Evolutionary conservation across 2,113 vertebrate species (phyloP), one percentile per base, ranked within the genome.

Genomic region (Osmerus mordax): DNA sequence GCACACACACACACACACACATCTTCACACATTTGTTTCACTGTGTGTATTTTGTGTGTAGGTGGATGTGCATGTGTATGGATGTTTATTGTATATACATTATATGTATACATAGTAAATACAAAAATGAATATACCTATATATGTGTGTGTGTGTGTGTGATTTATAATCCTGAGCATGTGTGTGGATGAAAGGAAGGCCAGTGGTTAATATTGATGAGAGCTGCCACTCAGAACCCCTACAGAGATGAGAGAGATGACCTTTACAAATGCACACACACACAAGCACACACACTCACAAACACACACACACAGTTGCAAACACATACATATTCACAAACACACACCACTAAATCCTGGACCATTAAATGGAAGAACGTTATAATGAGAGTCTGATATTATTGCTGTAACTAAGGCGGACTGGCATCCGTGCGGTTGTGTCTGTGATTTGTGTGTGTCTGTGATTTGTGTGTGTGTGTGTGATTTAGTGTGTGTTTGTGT

Each of bases 131-230:
- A 55, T 2, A 21, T 60, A 60, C 21, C 60, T 32, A 7, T 63
- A 14, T 56, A 54, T 69, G 54, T 70, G 28, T 70, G 68, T 61
- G 55, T n/a, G 25, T 61, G n/a, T 70, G 55, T 51, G 36, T 51
- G 69, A 71, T 71, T 52, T 32, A 60, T 59, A 28, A 53, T 18
- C 52, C 67, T 58, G 54, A 70, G 25, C 18, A 16, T 70, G 68
- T 70, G 68, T 79, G 80, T 70, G 74, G 83, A 88, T 90, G 80
- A 90, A 90, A 89, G 84, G 79, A 87, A 90, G 86, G 82, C 81
- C 87, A 83, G 81, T 87, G 82, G 84, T 89, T 88, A 90, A 88
- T 91, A 91, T 89, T 90, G 87, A 90, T 90, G 87, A 91, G 83
- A 79, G 84, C 81, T 87, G 87, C 87, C 86, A 86, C 84, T 89